Percentiles rank a stretch among this genome's conserved stretches.
phyloP scores from a whole-genome alignment of 1,140 invertebrate species.

The Vollenhovia emeryi region DNA sequence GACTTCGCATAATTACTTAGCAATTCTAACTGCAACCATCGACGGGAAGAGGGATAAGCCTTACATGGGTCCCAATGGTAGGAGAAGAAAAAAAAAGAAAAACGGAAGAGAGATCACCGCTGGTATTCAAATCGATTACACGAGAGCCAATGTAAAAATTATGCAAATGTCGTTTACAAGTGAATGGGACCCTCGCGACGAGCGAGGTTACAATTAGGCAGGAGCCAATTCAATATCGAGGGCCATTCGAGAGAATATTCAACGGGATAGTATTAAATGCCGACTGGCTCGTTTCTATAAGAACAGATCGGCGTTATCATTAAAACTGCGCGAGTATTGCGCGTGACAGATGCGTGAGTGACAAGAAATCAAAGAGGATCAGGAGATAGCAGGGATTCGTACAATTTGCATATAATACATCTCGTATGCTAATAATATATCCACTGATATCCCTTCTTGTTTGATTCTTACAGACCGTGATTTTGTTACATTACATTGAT shows the following conservation, averaged over 20 bases:
- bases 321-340: constrained; percentile 15
- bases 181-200: constrained; percentile 79
- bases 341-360: constrained; percentile 10
- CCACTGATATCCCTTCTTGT: background rate
- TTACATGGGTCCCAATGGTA: constrained; percentile 54
- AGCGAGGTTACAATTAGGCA: constrained; percentile 84
- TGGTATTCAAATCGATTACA: constrained; percentile 79
- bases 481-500: background rate
- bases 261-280: constrained; percentile 83
- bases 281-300: constrained; percentile 76
- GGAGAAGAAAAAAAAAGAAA: constrained; percentile 55
- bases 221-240: constrained; percentile 85
- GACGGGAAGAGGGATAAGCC: constrained; percentile 58
- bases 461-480: background rate
- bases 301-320: constrained; percentile 75
- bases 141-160: constrained; percentile 83
- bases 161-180: constrained; percentile 84
- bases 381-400: background rate
- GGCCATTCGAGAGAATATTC: constrained; percentile 83
- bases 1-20: constrained; percentile 58
- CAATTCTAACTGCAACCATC: constrained; percentile 66
- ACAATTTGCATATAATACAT: background rate
- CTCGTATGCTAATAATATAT: background rate
- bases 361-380: background rate
- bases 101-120: constrained; percentile 61